Evolutionary conservation across 2,113 vertebrate species (phyloP).

Genomic region (human (Homo sapiens)): GRCh38 chr7:121188001-121188500

Average conservation of each 20-base stretch:
- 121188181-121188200: neutral
- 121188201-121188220: neutral
- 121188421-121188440: no score
- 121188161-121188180: neutral
- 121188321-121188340: no score
- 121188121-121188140: neutral
- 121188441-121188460: no score
- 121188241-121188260: neutral
- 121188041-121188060: neutral
- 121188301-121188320: no score
- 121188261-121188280: neutral
- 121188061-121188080: slow-evolving; percentile 13
- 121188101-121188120: neutral
- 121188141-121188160: neutral
- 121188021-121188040: neutral
- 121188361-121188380: no score
- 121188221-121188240: neutral
- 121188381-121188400: no score
- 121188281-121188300: no score
- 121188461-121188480: no score
- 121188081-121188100: neutral
- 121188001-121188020: neutral
- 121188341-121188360: no score
- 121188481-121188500: neutral
- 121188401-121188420: no score